Base-by-base conservation (phyloP, 2,113 vertebrate species). In the Corynorhinus townsendii region DNA sequence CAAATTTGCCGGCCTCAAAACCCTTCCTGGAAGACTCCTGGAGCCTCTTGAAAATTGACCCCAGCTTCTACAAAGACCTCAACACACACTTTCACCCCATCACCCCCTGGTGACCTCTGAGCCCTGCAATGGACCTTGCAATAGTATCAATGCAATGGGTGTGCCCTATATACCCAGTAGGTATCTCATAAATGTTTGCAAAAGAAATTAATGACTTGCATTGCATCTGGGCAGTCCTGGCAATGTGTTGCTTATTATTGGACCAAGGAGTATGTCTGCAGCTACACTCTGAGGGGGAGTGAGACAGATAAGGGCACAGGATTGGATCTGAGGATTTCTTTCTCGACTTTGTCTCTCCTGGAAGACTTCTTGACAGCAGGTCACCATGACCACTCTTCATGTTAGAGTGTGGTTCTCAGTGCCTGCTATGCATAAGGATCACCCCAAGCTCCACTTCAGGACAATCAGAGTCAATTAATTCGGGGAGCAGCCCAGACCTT, bases 81-180 rank as follows among this genome's bases (percentile, higher is more conserved):
- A 71, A n/a, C 20, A 20, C 1, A 3, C 2, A 4, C 20, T 7
- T 9, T 26, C 69, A 19, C 33, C 19, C 20, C 7, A 10, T 22
- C 59, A 24, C 28, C 11, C 15, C 16, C 30, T 20, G 8, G 14
- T 3, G 2, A 33, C 35, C 3, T 26, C 16, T 14, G 2, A 1
- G 2, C 7, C 47, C 85, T 59, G 30, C 2, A 1, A 7, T 16
- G 30, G 7, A 38, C 11, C 33, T 38, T 10, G 4, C 14, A 14
- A 81, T 2, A 20, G 40, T 14, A 40, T n/a, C 68, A 5, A 6
- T 0, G 4, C 30, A 4, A 16, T 8, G 35, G 3, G 4, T 6
- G 11, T 16, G 7, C 14, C 28, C 28, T 5, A 28, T 24, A 72
- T 2, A 28, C 33, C 22, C 4, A 59, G 15, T 17, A 17, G 69